Percentiles rank a stretch among this genome's conserved stretches.
These are phyloP conservation scores for Byasa hedistus DNA, from an alignment of 2,888 invertebrate species.

Conservation along the genomic window DNA sequence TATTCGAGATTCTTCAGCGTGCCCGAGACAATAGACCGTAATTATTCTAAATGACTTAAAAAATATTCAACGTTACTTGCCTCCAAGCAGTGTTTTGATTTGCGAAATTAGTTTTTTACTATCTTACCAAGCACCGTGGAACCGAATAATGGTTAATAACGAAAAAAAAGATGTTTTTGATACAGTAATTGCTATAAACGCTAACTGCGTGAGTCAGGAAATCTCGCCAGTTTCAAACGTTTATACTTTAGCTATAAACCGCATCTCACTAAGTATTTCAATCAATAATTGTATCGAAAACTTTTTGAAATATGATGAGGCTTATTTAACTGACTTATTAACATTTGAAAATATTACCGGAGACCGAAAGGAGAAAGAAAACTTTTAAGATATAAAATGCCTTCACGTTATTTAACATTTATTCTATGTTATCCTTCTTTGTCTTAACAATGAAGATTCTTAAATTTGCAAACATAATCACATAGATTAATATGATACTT, in stretches of 20 bases:
- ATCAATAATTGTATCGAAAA: neutral
- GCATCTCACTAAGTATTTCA: neutral
- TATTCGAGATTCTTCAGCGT: constrained; percentile 33
- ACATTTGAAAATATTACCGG: no score
- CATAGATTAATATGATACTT: neutral
- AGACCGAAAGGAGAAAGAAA: no score
- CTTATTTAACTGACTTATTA: neutral
- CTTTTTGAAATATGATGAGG: neutral
- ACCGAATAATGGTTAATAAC: constrained; percentile 23
- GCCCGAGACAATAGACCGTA: constrained; percentile 31
- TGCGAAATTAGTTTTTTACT: constrained; percentile 29
- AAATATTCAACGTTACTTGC: constrained; percentile 28
- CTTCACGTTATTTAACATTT: no score
- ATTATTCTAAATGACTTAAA: constrained; percentile 34
- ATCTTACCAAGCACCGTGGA: constrained; percentile 19
- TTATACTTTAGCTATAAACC: neutral
- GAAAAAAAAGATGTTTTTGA: constrained; percentile 29
- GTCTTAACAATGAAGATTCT: no score
- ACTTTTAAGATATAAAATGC: no score
- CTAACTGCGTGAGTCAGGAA: constrained; percentile 16
- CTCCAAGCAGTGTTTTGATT: constrained; percentile 28
- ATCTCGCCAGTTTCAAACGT: neutral
- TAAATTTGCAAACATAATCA: no score
- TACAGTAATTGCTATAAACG: constrained; percentile 21
- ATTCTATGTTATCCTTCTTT: no score